Percentiles rank a stretch among this genome's conserved stretches.
Evolutionary conservation across 2,113 vertebrate genomes (phyloP).

Genomic region (Odocoileus virginianus): DNA sequence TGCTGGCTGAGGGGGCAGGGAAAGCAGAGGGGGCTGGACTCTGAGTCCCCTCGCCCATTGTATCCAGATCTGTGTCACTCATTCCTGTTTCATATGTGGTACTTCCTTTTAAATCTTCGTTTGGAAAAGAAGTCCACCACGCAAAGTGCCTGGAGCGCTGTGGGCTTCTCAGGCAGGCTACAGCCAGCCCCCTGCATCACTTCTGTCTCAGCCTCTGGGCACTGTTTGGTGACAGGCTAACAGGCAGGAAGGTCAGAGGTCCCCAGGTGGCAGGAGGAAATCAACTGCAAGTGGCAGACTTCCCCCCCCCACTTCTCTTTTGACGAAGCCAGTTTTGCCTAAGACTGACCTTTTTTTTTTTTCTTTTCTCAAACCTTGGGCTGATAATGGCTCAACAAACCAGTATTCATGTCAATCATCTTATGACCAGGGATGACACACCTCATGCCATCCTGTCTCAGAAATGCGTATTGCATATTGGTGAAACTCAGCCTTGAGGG

Average conservation of each 20-base stretch:
- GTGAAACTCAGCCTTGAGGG: neutral
- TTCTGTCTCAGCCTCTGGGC: neutral
- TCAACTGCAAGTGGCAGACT: neutral
- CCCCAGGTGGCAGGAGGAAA: neutral
- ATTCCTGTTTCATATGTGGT: neutral
- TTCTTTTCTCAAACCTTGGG: neutral
- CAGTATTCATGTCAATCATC: neutral
- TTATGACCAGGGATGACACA: neutral
- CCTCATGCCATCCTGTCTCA: neutral
- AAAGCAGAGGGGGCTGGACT: no score
- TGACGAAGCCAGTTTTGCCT: neutral
- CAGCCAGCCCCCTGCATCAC: no score
- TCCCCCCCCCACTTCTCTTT: neutral
- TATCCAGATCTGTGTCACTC: neutral
- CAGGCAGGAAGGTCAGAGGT: neutral
- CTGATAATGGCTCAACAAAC: neutral
- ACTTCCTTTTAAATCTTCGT: neutral
- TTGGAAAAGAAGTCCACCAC: neutral
- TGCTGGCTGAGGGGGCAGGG: neutral
- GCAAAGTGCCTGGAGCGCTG: neutral
- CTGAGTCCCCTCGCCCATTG: no score
- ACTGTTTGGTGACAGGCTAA: neutral
- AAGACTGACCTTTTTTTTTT: neutral
- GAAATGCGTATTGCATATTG: neutral
- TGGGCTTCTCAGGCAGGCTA: fast-evolving